phyloP scores from a whole-genome alignment of 2,888 invertebrate genomes.

The Nezara viridula region DNA sequence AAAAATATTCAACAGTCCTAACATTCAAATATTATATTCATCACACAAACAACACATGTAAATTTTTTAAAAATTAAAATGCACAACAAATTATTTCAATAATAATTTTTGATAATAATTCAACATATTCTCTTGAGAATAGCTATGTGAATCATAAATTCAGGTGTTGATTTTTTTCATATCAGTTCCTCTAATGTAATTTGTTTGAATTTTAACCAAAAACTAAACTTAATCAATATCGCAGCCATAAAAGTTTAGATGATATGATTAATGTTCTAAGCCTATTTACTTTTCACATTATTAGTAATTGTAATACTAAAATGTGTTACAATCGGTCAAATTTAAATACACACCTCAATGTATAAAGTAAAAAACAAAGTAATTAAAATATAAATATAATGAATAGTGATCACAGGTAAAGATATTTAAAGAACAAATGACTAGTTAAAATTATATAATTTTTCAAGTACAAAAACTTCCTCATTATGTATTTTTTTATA shows the following conservation, averaged over 20 bases:
- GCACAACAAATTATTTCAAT: not conserved
- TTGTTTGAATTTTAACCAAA: not conserved
- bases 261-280: not conserved
- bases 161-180: not conserved
- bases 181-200: not conserved
- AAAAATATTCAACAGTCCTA: not conserved
- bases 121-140: not conserved
- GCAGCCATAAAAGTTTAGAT: not conserved
- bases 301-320: not conserved
- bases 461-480: slow-evolving; percentile 10
- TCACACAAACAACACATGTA: not conserved
- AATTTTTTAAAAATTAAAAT: not conserved
- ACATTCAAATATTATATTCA: not conserved
- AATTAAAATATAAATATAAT: not conserved
- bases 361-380: not conserved
- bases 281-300: not conserved
- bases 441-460: slow-evolving; percentile 11
- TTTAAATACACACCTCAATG: not conserved
- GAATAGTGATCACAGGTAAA: slow-evolving; percentile 17
- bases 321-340: not conserved
- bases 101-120: not conserved
- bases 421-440: slow-evolving; percentile 17
- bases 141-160: not conserved
- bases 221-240: not conserved
- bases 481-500: not conserved